Base-by-base conservation (phyloP, 2,888 invertebrate species). In the Galerucella pusilla region DNA sequence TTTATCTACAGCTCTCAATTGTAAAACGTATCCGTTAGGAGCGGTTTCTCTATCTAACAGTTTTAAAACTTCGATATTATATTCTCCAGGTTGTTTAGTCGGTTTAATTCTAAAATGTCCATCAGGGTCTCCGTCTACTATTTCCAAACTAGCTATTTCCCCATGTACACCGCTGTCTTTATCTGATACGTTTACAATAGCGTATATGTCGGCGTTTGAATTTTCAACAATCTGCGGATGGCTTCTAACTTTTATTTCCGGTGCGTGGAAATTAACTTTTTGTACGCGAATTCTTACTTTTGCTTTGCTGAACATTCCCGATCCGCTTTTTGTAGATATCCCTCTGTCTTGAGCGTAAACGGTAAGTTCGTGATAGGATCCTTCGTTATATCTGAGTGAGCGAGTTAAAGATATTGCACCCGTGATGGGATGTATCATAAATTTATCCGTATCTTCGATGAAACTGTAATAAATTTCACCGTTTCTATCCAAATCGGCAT, bases 401-500 rank as follows among this genome's bases (percentile, higher is more conserved):
- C 95, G 91, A 60, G 96, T 95, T 20, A 97, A 89, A 16, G 94
- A 94, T 75, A 98, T 92, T 42, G 95, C 92, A 11, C 98, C 98
- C 65, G 94, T 94, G 71, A 72, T 95, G 1, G 98, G 97, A 88
- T 99, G 97, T 74, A 99, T 93, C 52, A 96, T 94, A 86, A 98
- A 99, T 83, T 93, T 93, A 84, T 95, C 94, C 63, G 94, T 95
- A 75, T 92, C 91, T 81, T 95, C 93, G 68, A 92, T 90, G 83
- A 99, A 93, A 86, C 96, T 97, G 89, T 98, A 99, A 89, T 98
- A 98, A 82, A 99, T 96, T 89, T 98, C 97, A 0, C 98, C 97
- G 87, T 99, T 99, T 82, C 96, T 90, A 2, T 98, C 99, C 52
- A 96, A 90, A 87, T 99, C 99, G 4, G 99, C 98, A 88, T 99